Conservation (phyloP, 2,113 vertebrate species). For the Mobula birostris region DNA sequence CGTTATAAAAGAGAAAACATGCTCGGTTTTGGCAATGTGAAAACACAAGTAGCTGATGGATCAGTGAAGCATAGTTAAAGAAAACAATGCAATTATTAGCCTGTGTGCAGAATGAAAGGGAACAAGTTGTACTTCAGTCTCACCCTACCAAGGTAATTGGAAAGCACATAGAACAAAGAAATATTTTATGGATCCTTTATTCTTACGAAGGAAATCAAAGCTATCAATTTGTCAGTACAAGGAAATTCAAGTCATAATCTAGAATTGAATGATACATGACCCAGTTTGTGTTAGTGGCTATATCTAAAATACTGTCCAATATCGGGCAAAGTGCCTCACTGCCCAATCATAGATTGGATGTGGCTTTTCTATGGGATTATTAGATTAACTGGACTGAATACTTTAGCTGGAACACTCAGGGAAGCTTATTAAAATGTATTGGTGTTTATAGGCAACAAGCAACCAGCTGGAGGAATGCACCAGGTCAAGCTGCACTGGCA, state of each 20-base stretch:
- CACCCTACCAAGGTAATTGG: neutral
- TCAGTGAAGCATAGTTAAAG: neutral
- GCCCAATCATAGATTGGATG: neutral
- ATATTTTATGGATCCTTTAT: neutral
- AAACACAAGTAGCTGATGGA: neutral
- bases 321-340: neutral
- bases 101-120: neutral
- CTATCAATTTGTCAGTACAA: neutral
- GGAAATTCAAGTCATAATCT: neutral
- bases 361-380: neutral
- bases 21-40: neutral
- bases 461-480: no score
- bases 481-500: no score
- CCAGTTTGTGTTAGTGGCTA: neutral
- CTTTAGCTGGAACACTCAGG: neutral
- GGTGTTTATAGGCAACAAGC: neutral
- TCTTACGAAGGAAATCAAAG: neutral
- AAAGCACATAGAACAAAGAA: neutral
- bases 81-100: neutral
- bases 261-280: neutral
- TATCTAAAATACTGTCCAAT: neutral
- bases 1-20: neutral
- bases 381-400: neutral
- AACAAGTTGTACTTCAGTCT: neutral
- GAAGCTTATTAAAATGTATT: neutral